Conservation (phyloP, 2,797 vertebrate species). For the Fratercula arctica region DNA sequence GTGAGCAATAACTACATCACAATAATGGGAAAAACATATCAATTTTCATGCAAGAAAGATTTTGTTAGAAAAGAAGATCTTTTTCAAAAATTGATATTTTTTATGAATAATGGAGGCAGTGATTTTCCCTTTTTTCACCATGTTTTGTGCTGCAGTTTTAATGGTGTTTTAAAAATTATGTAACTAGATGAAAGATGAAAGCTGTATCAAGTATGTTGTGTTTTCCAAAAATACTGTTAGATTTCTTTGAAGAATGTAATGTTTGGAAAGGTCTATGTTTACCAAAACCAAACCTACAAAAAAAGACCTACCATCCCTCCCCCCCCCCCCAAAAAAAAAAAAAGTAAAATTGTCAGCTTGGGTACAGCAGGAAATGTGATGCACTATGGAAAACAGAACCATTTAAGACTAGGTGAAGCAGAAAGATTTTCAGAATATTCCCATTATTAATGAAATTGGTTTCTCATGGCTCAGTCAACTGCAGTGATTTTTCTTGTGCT, state of each 20-base stretch:
- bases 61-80: neutral
- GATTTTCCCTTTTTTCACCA: neutral
- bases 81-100: neutral
- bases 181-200: neutral
- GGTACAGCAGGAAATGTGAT: neutral
- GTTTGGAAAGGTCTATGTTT: neutral
- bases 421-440: conserved; percentile 2
- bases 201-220: neutral
- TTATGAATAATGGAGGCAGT: neutral
- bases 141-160: neutral
- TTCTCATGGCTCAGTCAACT: neutral
- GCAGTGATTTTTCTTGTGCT: neutral
- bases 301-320: neutral
- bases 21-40: neutral
- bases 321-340: rapidly evolving
- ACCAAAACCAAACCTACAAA: neutral
- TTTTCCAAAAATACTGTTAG: neutral
- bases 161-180: neutral
- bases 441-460: neutral
- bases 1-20: neutral
- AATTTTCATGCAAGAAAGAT: neutral
- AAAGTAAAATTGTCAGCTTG: neutral
- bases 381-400: neutral
- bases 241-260: neutral
- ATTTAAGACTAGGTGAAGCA: conserved; percentile 3